These are phyloP conservation scores for Pseudolaguvia tuberculata DNA, from an alignment of 2,113 vertebrate genomes.

Conservation along the genomic window DNA sequence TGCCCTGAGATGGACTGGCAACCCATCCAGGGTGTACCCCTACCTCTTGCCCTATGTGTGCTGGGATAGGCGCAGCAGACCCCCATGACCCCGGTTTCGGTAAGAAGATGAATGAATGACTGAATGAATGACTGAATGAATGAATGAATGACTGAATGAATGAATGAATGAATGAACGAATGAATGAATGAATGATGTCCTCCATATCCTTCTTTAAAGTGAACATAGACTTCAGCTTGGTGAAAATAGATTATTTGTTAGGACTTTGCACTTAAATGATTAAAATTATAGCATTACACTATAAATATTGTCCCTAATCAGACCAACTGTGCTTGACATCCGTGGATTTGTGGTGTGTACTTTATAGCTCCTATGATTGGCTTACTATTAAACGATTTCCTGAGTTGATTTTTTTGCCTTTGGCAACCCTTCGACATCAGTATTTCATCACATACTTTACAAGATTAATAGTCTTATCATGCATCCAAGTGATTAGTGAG, in stretches of 20 bases:
- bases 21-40: no score
- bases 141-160: no score
- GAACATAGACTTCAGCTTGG: constrained; percentile 41
- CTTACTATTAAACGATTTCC: constrained; percentile 48
- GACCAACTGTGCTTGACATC: constrained; percentile 55
- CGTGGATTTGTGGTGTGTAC: constrained; percentile 54
- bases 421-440: constrained; percentile 54
- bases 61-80: no score
- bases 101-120: no score
- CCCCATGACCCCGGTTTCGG: no score
- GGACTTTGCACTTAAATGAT: constrained; percentile 50
- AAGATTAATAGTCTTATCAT: constrained; percentile 73
- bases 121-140: no score
- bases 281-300: constrained; percentile 40
- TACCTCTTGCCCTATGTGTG: no score
- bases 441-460: constrained; percentile 55
- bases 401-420: constrained; percentile 12
- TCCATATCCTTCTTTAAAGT: constrained; percentile 6
- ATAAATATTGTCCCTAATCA: constrained; percentile 57
- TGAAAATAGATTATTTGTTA: constrained; percentile 52
- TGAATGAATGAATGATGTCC: no score
- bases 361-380: constrained; percentile 56
- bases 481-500: constrained; percentile 72
- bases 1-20: no score
- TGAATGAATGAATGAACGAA: no score